Base-by-base conservation (phyloP, 2,888 invertebrate species). In the Tanypteryx hageni region DNA sequence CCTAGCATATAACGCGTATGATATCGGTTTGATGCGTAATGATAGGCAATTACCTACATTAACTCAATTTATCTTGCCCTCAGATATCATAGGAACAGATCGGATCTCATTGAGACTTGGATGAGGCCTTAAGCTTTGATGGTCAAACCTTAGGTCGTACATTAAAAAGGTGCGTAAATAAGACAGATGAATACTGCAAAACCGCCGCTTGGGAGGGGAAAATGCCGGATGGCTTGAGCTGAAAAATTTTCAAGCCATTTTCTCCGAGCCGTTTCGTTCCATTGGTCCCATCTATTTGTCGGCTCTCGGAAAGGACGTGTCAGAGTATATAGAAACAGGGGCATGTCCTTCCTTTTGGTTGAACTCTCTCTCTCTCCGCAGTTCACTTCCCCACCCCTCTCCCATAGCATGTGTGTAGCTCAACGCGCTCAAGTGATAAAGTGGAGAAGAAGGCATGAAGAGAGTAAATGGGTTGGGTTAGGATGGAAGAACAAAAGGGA, bases 221-320 rank as follows among this genome's bases (percentile, higher is more conserved):
- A 14, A 76, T 76, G 22, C 22, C 76, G 76, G 76, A 22, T 27
- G 76, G 22, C 76, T 76, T 22, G 76, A 76, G 68, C 68, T 3
- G 76, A 22, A 10, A 76, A 27, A 76, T 22, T 22, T 76, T 76
- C 27, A 13, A 76, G 76, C 76, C 76, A 22, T 76, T 76, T 76
- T 76, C 27, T 76, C 13, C 68, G 68, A 68, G n/a, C 22, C 76
- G 76, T 22, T 76, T 27, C 76, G 4, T 76, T 76, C 10, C 76
- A 76, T 76, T 76, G 76, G 76, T 27, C 76, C 76, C 76, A 76
- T 76, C 76, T 76, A 76, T 76, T 76, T 27, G 76, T 76, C 76
- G 22, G 76, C 76, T 76, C 27, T 76, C 11, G 22, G 27, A 22
- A 68, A 68, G 68, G 22, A 14, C 44, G 14, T 27, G 76, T 13